Conservation (phyloP, 2,888 invertebrate species). For the Monopis laevigella region DNA sequence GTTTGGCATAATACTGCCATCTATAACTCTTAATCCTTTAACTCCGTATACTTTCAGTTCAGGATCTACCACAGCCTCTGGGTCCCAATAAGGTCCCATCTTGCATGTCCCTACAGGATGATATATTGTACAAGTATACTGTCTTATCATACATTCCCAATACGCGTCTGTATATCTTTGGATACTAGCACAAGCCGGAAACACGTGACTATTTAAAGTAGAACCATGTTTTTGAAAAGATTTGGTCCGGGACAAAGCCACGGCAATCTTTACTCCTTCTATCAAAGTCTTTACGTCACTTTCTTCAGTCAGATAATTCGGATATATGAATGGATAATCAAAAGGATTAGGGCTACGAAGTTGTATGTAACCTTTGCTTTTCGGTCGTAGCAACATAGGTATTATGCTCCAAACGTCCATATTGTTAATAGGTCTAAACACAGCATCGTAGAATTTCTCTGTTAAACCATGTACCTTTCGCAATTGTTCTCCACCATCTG, state of each 20-base stretch:
- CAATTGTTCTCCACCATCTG: constrained; percentile 85
- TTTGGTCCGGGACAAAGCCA: constrained; percentile 81
- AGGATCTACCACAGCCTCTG: constrained; percentile 83
- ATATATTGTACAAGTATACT: constrained; percentile 85
- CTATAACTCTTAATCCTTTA: constrained; percentile 80
- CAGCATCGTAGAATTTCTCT: constrained; percentile 76
- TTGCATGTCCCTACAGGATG: constrained; percentile 89
- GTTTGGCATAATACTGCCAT: constrained; percentile 88
- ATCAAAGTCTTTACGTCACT: constrained; percentile 81
- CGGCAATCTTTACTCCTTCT: constrained; percentile 86
- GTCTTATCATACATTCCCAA: constrained; percentile 89
- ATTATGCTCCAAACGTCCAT: constrained; percentile 86
- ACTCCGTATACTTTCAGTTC: constrained; percentile 82
- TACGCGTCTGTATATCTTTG: constrained; percentile 77
- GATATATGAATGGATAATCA: constrained; percentile 89
- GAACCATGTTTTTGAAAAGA: constrained; percentile 81
- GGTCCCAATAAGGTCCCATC: constrained; percentile 90
- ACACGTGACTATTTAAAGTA: constrained; percentile 72
- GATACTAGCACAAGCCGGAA: constrained; percentile 80
- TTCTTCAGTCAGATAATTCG: constrained; percentile 88
- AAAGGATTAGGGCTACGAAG: constrained; percentile 85
- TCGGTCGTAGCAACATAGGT: constrained; percentile 85
- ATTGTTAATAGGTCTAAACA: constrained; percentile 79
- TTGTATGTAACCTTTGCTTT: constrained; percentile 83
- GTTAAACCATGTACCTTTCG: constrained; percentile 82